Percentiles rank a stretch among this genome's conserved stretches.
These are phyloP conservation scores for Calameuta idolon DNA, from an alignment of 2,888 invertebrate genomes.

Conservation along the genomic window DNA sequence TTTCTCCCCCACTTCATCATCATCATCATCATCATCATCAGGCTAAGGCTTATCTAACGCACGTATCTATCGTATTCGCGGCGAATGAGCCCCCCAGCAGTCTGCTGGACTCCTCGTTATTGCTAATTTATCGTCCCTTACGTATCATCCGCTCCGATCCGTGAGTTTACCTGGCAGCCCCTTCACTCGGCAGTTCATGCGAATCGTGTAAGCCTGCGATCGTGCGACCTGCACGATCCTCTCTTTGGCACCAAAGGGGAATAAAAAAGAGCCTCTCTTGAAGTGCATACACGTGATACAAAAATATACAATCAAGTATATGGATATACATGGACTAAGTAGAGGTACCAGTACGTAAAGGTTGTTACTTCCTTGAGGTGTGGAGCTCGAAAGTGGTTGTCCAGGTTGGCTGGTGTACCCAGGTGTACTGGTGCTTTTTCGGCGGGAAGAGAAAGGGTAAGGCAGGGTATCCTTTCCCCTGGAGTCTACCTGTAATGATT, in stretches of 20 bases:
- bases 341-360: background rate
- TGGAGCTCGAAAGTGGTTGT: conserved; percentile 7
- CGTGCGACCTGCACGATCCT: background rate
- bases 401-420: background rate
- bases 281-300: background rate
- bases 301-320: background rate
- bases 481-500: background rate
- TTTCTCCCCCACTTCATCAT: conserved; percentile 13
- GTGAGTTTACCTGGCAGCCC: background rate
- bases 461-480: background rate
- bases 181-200: background rate
- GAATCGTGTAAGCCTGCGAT: background rate
- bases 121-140: background rate
- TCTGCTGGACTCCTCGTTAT: background rate
- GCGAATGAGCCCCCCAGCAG: conserved; percentile 1
- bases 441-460: background rate
- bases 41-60: background rate
- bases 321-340: background rate
- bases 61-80: background rate
- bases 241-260: background rate
- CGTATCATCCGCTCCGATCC: background rate
- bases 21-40: background rate
- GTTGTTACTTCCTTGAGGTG: conserved; percentile 5
- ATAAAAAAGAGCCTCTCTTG: background rate
- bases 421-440: background rate